phyloP scores from a whole-genome alignment of 2,888 invertebrate species.

The Pheosia gnoma region DNA sequence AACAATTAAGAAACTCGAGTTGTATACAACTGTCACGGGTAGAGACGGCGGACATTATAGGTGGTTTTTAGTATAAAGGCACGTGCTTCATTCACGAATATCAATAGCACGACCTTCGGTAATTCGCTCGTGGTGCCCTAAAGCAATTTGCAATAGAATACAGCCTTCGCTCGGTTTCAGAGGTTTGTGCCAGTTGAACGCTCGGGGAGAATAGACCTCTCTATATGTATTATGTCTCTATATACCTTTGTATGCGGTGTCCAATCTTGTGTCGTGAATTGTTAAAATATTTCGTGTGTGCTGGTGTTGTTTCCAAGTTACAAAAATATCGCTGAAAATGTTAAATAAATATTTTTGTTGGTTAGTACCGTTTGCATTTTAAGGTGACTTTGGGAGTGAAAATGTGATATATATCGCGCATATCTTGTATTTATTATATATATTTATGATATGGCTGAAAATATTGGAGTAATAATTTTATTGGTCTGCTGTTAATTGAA shows the following conservation, averaged over 20 bases:
- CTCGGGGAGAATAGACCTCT: slow-evolving; percentile 54
- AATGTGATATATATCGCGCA: no score
- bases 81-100: slow-evolving; percentile 6
- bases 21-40: background rate
- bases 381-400: no score
- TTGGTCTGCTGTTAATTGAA: no score
- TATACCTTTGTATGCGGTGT: slow-evolving; percentile 13
- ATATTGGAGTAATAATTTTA: no score
- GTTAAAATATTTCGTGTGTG: slow-evolving; percentile 25
- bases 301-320: slow-evolving; percentile 20
- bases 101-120: slow-evolving; percentile 37
- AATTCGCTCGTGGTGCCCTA: slow-evolving; percentile 34
- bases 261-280: slow-evolving; percentile 17
- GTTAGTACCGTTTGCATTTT: slow-evolving; percentile 28
- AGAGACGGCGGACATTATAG: background rate
- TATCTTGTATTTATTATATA: no score
- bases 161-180: slow-evolving; percentile 55
- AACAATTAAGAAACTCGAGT: background rate
- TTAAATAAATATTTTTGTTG: slow-evolving; percentile 31
- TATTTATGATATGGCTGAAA: no score
- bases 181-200: slow-evolving; percentile 55
- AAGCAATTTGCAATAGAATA: slow-evolving; percentile 53
- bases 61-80: background rate
- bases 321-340: slow-evolving; percentile 27
- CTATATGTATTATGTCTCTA: slow-evolving; percentile 19